Percentiles rank a stretch among this genome's conserved stretches.
Conservation (phyloP, 2,888 invertebrate species). For the Ethmia dodecea region DNA sequence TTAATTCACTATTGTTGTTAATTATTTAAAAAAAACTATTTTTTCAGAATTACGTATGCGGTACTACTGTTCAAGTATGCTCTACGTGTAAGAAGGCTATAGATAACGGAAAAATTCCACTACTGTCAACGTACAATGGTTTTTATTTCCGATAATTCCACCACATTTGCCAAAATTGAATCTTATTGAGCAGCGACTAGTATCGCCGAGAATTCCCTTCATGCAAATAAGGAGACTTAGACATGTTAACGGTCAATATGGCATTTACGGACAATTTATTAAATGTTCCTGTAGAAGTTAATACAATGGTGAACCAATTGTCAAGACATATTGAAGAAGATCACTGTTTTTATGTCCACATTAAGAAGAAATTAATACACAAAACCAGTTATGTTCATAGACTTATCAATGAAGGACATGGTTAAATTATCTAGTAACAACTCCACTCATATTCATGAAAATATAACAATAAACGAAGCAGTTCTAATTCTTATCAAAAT, state of each 20-base stretch:
- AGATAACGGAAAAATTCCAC: slow-evolving; percentile 18
- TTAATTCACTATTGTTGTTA: background rate
- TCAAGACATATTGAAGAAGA: slow-evolving; percentile 27
- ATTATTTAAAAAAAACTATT: slow-evolving; percentile 8
- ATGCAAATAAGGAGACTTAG: slow-evolving; percentile 30
- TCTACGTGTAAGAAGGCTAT: slow-evolving; percentile 21
- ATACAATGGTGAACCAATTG: slow-evolving; percentile 27
- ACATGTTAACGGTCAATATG: slow-evolving; percentile 24
- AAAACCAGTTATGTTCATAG: slow-evolving; percentile 23
- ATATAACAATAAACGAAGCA: slow-evolving; percentile 22
- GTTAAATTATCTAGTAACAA: slow-evolving; percentile 22
- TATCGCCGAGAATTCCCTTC: slow-evolving; percentile 30
- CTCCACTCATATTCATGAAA: slow-evolving; percentile 23
- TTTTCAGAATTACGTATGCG: slow-evolving; percentile 21
- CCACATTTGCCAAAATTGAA: slow-evolving; percentile 23
- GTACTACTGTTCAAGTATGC: slow-evolving; percentile 21
- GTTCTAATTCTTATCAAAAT: slow-evolving; percentile 17
- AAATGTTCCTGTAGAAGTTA: slow-evolving; percentile 28
- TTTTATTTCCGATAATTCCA: slow-evolving; percentile 28
- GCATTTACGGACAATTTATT: slow-evolving; percentile 29
- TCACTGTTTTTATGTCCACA: slow-evolving; percentile 16
- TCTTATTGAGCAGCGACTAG: slow-evolving; percentile 22
- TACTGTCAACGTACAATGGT: slow-evolving; percentile 23
- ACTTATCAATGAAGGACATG: slow-evolving; percentile 21
- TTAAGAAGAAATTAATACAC: slow-evolving; percentile 16